Evolutionary conservation across 2,113 vertebrate species (phyloP), one percentile per base, ranked within the genome.

Genomic region (Nothoprocta pentlandii): DNA sequence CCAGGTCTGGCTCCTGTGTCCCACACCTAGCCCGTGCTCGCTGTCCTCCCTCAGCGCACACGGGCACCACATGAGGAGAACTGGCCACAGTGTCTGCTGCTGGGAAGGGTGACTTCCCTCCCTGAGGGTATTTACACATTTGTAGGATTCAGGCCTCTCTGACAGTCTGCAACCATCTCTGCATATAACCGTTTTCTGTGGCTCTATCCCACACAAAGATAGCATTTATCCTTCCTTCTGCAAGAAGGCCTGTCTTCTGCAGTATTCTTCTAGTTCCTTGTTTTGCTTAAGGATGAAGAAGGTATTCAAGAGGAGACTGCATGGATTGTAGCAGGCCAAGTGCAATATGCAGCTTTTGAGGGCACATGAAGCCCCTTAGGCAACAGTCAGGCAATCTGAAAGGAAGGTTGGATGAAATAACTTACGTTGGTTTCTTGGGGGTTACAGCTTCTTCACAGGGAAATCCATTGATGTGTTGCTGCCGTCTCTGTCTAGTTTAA

Each of bases 361-460:
- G 20, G 10, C 4, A 1, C 34, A 16, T 23, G 71, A 56, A 61
- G n/a, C 20, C 68, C 36, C 51, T 51, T 3, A 28, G 63, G 79
- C 75, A 87, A 63, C 39, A 25, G 36, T 15, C 28, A 1, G 0
- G 1, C 0, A 0, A 6, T 56, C 53, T 49, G 10, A 5, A 62
- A 53, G 74, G 8, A 1, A 36, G 67, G 30, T 76, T 44, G 53
- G 74, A 85, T 58, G 59, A 15, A 54, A 47, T 17, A 90, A 73
- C 77, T 89, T 3, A 0, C 39, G 26, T 22, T 77, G 78, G 59
- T 83, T 80, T 89, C 67, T 64, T 62, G 59, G 17, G 56, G 46
- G 46, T 42, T 75, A 15, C 36, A 49, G 36, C 68, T 90, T 76
- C 80, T 66, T 53, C 58, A 66, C 62, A 76, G 44, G 39, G 47